These are phyloP conservation scores for Oscheius sp. DNA, from an alignment of 2,888 invertebrate genomes.

Conservation along the genomic window DNA sequence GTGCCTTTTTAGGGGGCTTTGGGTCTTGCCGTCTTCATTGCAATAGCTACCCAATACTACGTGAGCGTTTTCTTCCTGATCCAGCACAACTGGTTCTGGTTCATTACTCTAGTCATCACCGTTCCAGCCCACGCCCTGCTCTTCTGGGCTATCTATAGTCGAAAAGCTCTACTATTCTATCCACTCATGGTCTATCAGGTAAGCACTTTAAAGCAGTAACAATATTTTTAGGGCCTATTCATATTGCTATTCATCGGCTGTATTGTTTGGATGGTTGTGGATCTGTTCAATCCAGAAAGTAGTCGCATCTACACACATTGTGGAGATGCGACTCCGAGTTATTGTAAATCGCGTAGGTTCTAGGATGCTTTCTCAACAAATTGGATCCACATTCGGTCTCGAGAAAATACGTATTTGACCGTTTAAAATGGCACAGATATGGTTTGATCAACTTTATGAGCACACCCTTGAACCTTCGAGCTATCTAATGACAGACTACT, in stretches of 20 bases:
- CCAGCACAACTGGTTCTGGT: slow-evolving; percentile 31
- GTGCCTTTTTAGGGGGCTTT: slow-evolving; percentile 1
- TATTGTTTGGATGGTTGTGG: slow-evolving; percentile 23
- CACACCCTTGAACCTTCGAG: no score
- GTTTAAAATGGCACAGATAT: no score
- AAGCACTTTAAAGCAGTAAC: background rate
- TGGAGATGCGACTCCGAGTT: background rate
- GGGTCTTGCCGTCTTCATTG: slow-evolving; percentile 15
- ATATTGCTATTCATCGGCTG: slow-evolving; percentile 12
- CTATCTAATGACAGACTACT: no score
- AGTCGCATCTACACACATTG: background rate
- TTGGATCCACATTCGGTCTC: no score
- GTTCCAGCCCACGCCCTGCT: slow-evolving; percentile 19
- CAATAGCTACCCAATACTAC: slow-evolving; percentile 19
- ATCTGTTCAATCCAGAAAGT: background rate
- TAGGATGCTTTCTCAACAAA: no score
- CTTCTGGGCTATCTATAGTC: slow-evolving; percentile 31
- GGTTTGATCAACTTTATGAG: no score
- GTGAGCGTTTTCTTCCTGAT: slow-evolving; percentile 22
- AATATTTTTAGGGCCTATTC: slow-evolving; percentile 7
- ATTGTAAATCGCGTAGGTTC: background rate
- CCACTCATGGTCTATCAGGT: slow-evolving; percentile 29
- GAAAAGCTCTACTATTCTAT: slow-evolving; percentile 21
- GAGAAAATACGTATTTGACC: no score
- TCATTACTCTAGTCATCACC: slow-evolving; percentile 8